Conservation (phyloP, 2,113 vertebrate genomes). For the Suricata suricatta region DNA sequence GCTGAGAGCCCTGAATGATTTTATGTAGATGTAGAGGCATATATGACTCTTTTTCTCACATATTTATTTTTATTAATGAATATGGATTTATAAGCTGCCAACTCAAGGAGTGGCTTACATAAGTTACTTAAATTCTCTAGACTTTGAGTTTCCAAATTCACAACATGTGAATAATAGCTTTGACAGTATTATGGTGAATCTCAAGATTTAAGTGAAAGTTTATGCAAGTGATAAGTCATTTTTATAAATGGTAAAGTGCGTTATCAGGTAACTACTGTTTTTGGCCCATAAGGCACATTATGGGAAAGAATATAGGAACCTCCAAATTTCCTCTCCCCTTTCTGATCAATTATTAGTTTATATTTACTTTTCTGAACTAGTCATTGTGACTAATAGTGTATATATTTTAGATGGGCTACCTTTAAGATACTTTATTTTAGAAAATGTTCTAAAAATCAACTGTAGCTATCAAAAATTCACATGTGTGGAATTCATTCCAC, state of each 20-base stretch:
- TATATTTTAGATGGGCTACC: slow-evolving; percentile 2
- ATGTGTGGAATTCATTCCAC: background rate
- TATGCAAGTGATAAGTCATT: background rate
- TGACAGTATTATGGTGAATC: background rate
- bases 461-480: background rate
- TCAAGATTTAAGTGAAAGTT: background rate
- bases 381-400: background rate
- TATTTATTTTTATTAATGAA: slow-evolving; percentile 31
- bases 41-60: background rate
- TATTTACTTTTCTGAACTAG: slow-evolving; percentile 52
- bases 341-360: slow-evolving; percentile 1
- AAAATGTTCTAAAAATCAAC: slow-evolving; percentile 26
- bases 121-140: background rate
- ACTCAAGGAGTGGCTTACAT: background rate
- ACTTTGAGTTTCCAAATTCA: background rate
- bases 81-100: background rate
- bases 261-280: background rate
- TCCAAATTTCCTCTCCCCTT: background rate
- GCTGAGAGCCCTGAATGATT: background rate
- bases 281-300: background rate
- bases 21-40: background rate
- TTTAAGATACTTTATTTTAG: slow-evolving; percentile 36
- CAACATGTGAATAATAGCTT: background rate
- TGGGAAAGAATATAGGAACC: background rate
- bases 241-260: background rate